Base-by-base conservation (phyloP, 2,888 invertebrate species). In the Meiosimyza platycephala region DNA sequence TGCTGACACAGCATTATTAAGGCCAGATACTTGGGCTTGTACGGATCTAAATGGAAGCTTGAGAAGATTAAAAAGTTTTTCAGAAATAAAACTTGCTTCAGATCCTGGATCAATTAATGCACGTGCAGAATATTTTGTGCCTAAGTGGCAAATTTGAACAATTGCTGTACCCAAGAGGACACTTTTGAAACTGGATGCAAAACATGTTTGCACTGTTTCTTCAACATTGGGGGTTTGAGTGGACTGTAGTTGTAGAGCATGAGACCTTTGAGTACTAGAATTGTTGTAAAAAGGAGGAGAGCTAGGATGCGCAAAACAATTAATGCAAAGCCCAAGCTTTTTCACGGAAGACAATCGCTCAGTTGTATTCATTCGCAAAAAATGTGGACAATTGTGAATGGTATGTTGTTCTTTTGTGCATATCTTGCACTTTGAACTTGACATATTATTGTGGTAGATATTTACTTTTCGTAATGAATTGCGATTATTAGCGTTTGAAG, bases 101-200 rank as follows among this genome's bases (percentile, higher is more conserved):
- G 75, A 75, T 5, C 73, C 75, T 9, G 75, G 70, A 48, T 74
- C 75, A 7, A 75, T 62, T 12, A 75, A 22, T 1, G 76, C 75
- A n/a, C 76, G 40, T 5, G 68, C 71, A 13, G 52, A 16, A 50
- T 68, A 74, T 4, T 40, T 22, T 1, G 63, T 12, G 2, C 62
- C 57, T 3, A 40, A 11, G 40, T 71, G 64, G 2, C 52, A 47
- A 33, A 74, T 48, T 6, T 71, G n/a, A 11, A 69, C 71, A 4
- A 74, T 48, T 3, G 74, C 74, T 13, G 71, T 74, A 18, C 72
- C 71, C 40, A 73, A 50, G 33, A 74, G 57, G n/a, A 72, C 63
- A 50, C 65, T 60, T 2, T 16, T 48, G 28, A 15, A 54, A 13
- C n/a, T 57, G 22, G 62, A 51, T 55, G 13, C n/a, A 47, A 63